These are phyloP conservation scores for Dromiciops gliroides DNA, from an alignment of 2,113 vertebrate species.

Conservation along the genomic window DNA sequence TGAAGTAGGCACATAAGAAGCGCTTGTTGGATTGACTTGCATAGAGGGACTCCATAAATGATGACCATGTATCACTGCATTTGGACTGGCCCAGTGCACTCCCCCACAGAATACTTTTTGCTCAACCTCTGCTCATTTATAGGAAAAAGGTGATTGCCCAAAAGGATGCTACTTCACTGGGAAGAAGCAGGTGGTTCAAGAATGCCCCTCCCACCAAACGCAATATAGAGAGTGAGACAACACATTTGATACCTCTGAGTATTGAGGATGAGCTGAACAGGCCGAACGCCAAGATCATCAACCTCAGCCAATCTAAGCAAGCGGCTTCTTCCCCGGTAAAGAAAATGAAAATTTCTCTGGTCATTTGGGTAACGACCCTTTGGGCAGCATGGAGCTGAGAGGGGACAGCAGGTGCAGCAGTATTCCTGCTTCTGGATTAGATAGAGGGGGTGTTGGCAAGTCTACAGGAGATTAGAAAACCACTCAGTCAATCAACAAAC, in stretches of 20 bases:
- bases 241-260: conserved; percentile 66
- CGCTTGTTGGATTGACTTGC: background rate
- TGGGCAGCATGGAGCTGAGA: background rate
- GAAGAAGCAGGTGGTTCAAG: conserved; percentile 19
- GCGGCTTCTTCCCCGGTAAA: conserved; percentile 37
- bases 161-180: background rate
- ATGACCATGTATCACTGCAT: background rate
- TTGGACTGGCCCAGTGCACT: background rate
- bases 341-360: background rate
- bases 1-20: background rate
- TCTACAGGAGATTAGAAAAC: background rate
- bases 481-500: too few species aligned
- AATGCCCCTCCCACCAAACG: background rate
- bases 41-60: background rate
- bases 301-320: background rate
- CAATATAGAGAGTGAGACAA: conserved; percentile 9
- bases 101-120: background rate
- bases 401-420: background rate
- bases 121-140: conserved; percentile 62
- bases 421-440: background rate
- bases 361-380: background rate
- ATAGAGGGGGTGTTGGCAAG: background rate
- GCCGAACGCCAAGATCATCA: conserved; percentile 74
- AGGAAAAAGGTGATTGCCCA: conserved; percentile 30
- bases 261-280: conserved; percentile 78